Evolutionary conservation across 2,113 vertebrate species (phyloP), one percentile per base, ranked within the genome.

Genomic region (Desmodus rotundus): DNA sequence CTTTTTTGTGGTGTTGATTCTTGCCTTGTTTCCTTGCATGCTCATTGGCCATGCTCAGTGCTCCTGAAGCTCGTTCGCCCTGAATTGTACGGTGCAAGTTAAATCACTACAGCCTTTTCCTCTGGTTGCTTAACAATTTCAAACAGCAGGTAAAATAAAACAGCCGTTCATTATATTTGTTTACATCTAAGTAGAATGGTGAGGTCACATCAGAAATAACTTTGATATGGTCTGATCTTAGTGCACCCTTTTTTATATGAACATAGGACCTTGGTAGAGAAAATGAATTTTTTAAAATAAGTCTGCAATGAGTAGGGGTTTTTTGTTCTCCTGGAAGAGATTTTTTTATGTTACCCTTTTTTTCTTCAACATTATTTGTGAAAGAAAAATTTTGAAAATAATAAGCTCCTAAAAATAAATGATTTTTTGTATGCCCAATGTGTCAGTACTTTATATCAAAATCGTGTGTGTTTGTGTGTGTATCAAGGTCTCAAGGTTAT

Each of bases 1-100:
- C 96, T 56, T 74, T 96, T 97, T 82, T 93, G 92, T 82, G 88
- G 81, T 93, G 56, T 96, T 45, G 77, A 33, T 54, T 92, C 89
- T 81, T 83, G 38, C 80, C 13, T 24, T 74, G 45, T 91, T 83
- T 92, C 88, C 95, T 91, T 78, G 33, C 22, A 1, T 88, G 82
- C 24, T 58, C 50, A 15, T 50, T 74, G 68, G 28, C 77, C 54
- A 5, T 81, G 6, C 24, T 85, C 56, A 36, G 54, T 81, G 43
- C 85, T 89, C 41, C 13, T 50, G 52, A 83, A 85, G 81, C 82
- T 89, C 33, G 17, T 58, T 83, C 74, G 74, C 22, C 38, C 68
- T 28, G 61, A 76, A 24, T 72, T 31, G 38, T 52, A 31, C 45
- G 8, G 56, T 61, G 43, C 76, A 82, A 78, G 47, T 86, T 72